Percentiles rank a stretch among this genome's conserved stretches.
Evolutionary conservation across 1,140 invertebrate species (phyloP).

Genomic region (Leptinotarsa undecemlineata): DNA sequence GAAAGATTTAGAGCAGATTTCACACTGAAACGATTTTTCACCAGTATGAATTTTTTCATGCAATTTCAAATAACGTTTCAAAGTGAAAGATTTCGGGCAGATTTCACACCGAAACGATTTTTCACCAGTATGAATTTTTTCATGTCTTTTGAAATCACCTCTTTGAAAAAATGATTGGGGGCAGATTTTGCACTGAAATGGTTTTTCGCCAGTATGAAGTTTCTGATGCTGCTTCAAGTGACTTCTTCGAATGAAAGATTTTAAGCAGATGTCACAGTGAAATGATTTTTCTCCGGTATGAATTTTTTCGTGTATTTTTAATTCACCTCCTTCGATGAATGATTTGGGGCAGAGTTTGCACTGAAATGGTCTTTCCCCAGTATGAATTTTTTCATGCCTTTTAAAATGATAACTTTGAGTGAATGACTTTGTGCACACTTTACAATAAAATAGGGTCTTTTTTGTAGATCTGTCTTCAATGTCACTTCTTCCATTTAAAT

Average conservation of each 20-base stretch:
- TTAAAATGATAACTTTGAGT: neutral
- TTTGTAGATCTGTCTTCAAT: too few relatives aligned
- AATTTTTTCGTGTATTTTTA: neutral
- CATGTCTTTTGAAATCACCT: neutral
- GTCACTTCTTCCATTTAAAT: too few relatives aligned
- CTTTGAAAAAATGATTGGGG: neutral
- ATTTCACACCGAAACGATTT: neutral
- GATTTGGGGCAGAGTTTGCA: conserved; percentile 9
- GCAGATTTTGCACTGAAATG: neutral
- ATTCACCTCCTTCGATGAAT: neutral
- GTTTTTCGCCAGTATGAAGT: neutral
- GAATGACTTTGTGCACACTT: conserved; percentile 9
- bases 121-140: neutral
- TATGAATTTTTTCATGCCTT: neutral
- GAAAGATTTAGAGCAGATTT: neutral
- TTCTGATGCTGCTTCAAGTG: neutral
- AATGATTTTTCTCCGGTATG: neutral
- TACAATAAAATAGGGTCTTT: neutral
- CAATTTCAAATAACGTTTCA: neutral
- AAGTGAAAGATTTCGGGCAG: neutral
- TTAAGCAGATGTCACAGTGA: neutral
- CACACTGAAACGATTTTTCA: conserved; percentile 6
- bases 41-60: neutral
- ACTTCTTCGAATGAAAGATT: neutral
- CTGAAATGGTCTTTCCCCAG: neutral